phyloP scores from a whole-genome alignment of 2,113 vertebrate species.

The Platycercus adscitus region DNA sequence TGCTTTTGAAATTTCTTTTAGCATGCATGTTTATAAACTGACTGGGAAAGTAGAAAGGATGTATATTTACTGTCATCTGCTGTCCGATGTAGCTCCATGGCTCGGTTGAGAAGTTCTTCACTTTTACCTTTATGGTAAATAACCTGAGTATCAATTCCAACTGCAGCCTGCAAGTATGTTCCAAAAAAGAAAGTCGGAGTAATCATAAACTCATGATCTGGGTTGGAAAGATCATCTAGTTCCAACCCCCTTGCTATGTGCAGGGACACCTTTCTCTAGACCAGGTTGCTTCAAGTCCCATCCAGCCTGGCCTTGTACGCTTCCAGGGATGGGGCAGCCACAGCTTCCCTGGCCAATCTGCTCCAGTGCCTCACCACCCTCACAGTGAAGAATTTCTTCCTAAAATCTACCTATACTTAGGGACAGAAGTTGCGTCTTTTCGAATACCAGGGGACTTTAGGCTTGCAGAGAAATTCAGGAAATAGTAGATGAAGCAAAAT shows the following conservation, averaged over 20 bases:
- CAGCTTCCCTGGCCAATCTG: not conserved
- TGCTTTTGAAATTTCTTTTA: constrained; percentile 14
- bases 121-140: constrained; percentile 82
- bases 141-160: constrained; percentile 84
- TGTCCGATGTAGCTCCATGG: constrained; percentile 74
- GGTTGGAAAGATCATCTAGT: not conserved
- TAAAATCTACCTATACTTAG: not conserved
- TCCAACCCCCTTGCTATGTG: not conserved
- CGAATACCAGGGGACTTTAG: not conserved
- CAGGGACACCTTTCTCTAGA: not conserved
- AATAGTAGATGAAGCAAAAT: not conserved
- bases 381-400: not conserved
- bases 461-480: not conserved
- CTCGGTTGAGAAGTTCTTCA: constrained; percentile 78
- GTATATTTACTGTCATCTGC: constrained; percentile 78
- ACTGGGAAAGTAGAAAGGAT: not conserved
- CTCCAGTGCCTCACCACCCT: not conserved
- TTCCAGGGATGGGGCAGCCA: not conserved
- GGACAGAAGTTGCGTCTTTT: not conserved
- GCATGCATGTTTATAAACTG: not conserved
- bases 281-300: not conserved
- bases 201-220: not conserved
- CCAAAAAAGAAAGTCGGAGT: constrained; percentile 24
- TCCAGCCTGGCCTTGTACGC: not conserved
- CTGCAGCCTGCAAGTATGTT: constrained; percentile 78